Evolutionary conservation across 2,888 invertebrate genomes (phyloP).

Genomic region (Chymomyza fuscimana): DNA sequence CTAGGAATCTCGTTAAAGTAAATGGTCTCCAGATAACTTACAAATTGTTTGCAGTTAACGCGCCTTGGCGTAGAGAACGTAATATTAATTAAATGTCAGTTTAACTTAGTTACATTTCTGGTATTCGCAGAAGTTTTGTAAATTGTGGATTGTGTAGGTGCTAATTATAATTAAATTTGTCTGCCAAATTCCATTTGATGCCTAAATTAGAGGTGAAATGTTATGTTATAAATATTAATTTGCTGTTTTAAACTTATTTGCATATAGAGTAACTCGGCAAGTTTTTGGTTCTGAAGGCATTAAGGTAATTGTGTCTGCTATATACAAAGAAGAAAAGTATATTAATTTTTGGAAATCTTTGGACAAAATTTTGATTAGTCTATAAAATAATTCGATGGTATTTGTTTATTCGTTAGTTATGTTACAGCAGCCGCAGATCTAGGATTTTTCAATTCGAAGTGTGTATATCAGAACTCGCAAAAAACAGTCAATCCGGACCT

Average conservation of each 20-base stretch:
- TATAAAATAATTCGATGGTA: no score
- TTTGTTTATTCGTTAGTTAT: no score
- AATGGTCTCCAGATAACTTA: constrained; percentile 51
- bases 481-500: no score
- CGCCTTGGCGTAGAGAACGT: not conserved
- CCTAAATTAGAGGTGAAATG: not conserved
- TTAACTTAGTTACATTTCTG: not conserved
- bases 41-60: constrained; percentile 19
- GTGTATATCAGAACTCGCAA: no score
- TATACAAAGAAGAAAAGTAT: no score
- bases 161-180: not conserved
- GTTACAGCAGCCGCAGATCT: no score
- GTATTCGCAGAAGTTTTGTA: not conserved
- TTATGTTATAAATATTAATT: not conserved
- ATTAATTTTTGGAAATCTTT: no score
- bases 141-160: not conserved
- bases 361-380: no score
- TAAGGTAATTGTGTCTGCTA: not conserved
- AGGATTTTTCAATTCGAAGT: no score
- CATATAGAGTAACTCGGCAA: not conserved
- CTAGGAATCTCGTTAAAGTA: constrained; percentile 38
- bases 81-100: not conserved
- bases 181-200: not conserved
- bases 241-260: not conserved
- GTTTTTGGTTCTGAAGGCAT: not conserved